phyloP scores from a whole-genome alignment of 2,888 invertebrate species.

The Blomia tropicalis region DNA sequence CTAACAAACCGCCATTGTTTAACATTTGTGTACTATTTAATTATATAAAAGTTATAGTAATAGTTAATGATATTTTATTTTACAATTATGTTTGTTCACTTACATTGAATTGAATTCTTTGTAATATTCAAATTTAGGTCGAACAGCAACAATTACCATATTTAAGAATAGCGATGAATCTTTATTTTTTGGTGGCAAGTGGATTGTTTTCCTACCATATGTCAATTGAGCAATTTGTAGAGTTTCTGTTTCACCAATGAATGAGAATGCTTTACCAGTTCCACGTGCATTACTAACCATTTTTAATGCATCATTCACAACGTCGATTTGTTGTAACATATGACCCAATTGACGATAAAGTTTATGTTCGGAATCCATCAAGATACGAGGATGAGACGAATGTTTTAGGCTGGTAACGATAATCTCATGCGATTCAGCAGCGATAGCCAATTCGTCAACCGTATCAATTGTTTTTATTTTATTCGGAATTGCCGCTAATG shows the following conservation, averaged over 20 bases:
- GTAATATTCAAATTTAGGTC: neutral
- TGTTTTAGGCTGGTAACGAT: neutral
- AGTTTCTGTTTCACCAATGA: neutral
- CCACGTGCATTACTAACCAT: neutral
- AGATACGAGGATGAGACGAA: neutral
- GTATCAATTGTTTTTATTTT: neutral
- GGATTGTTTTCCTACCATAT: neutral
- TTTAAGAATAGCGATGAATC: neutral
- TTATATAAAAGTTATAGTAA: too few relatives aligned
- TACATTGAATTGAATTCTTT: neutral
- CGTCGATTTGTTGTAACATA: neutral
- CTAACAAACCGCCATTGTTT: neutral
- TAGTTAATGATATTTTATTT: too few relatives aligned
- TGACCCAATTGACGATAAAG: neutral
- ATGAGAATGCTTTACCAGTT: conserved; percentile 3
- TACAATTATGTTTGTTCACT: too few relatives aligned
- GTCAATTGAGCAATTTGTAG: neutral
- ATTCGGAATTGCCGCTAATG: neutral
- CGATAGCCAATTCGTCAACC: neutral
- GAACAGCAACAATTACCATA: neutral
- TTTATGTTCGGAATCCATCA: neutral
- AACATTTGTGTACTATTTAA: too few relatives aligned
- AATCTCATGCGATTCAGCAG: neutral
- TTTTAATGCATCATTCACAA: neutral
- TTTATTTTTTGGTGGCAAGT: neutral